A percentile compares a stretch with the other conserved stretches of the same genome.
phyloP scores from a whole-genome alignment of 2,797 vertebrate genomes.

The Amblyraja radiata region DNA sequence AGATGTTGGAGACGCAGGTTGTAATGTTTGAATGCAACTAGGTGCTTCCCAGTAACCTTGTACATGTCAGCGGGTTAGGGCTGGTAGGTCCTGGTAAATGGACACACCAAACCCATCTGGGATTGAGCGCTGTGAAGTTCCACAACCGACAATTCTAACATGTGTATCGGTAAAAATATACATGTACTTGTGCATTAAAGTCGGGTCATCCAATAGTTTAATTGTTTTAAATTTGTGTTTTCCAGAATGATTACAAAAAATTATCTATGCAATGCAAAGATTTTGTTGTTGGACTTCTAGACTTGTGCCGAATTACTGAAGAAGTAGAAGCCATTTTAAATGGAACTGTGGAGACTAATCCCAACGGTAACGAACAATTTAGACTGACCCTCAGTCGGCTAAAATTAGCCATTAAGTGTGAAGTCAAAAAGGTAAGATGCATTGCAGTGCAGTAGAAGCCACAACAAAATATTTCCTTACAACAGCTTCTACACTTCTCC shows the following conservation, averaged over 20 bases:
- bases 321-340: slow-evolving; percentile 96
- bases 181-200: not conserved
- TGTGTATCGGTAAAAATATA: not conserved
- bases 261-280: slow-evolving; percentile 96
- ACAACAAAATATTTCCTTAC: no score
- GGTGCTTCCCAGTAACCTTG: not conserved
- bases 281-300: slow-evolving; percentile 91
- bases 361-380: slow-evolving; percentile 56
- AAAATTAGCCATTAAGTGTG: slow-evolving; percentile 95
- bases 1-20: not conserved
- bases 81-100: no score
- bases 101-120: not conserved
- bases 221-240: slow-evolving; percentile 40
- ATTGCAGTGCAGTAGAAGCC: not conserved
- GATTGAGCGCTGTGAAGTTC: not conserved
- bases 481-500: no score
- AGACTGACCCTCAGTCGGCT: slow-evolving; percentile 82
- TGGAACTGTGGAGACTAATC: slow-evolving; percentile 70
- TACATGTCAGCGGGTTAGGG: not conserved
- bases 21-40: not conserved
- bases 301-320: slow-evolving; percentile 92
- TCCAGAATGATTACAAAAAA: slow-evolving; percentile 89
- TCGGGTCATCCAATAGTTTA: not conserved
- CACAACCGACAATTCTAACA: not conserved
- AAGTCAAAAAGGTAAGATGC: slow-evolving; percentile 87